phyloP scores from a whole-genome alignment of 1,140 invertebrate species.

The Drosophila rufa region DNA sequence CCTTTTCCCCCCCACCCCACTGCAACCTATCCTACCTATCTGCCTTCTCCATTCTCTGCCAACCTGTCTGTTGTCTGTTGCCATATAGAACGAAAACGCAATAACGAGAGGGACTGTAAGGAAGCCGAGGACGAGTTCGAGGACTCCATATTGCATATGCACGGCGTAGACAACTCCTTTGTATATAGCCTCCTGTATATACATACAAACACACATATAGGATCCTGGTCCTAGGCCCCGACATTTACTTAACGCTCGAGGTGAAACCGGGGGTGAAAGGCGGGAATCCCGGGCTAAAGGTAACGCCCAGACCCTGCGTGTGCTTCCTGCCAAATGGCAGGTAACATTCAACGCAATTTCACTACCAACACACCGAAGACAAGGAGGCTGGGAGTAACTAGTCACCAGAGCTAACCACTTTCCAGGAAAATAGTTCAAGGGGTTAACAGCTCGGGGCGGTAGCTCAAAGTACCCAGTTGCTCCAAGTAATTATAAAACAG shows the following conservation, averaged over 20 bases:
- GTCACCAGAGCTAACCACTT: slow-evolving; percentile 17
- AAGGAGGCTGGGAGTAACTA: slow-evolving; percentile 52
- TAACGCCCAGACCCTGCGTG: slow-evolving; percentile 4
- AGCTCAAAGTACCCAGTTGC: background rate
- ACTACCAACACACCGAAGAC: slow-evolving; percentile 60
- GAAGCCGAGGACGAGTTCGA: slow-evolving; percentile 18
- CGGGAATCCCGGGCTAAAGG: slow-evolving; percentile 8
- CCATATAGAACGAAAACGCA: slow-evolving; percentile 55
- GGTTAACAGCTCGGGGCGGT: slow-evolving; percentile 4
- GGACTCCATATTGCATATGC: slow-evolving; percentile 56
- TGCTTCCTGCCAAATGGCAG: slow-evolving; percentile 74
- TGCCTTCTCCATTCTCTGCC: slow-evolving; percentile 31
- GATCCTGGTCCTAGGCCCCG: slow-evolving; percentile 59
- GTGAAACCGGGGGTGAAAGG: background rate
- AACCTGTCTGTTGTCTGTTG: slow-evolving; percentile 52
- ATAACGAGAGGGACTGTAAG: slow-evolving; percentile 39
- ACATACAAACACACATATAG: slow-evolving; percentile 1
- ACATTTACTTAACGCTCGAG: slow-evolving; percentile 73
- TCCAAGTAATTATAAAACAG: background rate
- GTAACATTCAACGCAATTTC: slow-evolving; percentile 82
- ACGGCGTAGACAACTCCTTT: slow-evolving; percentile 54
- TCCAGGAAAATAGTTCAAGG: slow-evolving; percentile 4
- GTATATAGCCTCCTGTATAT: slow-evolving; percentile 28
- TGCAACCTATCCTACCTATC: background rate
- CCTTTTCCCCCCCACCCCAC: background rate